Evolutionary conservation across 2,113 vertebrate genomes (phyloP).

Genomic region (Oriolus oriolus): DNA sequence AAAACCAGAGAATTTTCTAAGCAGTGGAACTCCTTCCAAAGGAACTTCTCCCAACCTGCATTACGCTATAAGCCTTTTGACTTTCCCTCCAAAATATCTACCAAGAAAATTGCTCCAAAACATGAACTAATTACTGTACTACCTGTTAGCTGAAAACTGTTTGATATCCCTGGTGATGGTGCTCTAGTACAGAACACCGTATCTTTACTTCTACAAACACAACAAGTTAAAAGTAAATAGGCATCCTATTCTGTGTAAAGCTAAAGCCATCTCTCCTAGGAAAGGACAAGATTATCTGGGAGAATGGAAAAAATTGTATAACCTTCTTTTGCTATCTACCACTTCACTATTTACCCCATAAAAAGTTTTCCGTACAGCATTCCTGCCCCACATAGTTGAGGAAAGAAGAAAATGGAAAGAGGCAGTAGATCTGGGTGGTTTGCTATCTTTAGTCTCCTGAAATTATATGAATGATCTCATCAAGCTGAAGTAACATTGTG

Average conservation of each 20-base stretch:
- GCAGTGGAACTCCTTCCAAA: not conserved
- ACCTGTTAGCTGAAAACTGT: not conserved
- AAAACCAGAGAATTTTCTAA: constrained; percentile 43
- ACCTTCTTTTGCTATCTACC: not conserved
- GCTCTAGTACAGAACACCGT: not conserved
- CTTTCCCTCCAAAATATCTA: not conserved
- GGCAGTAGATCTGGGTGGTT: not conserved
- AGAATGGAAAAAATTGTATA: not conserved
- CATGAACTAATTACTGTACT: not conserved
- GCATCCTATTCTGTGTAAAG: not conserved
- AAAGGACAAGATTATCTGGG: not conserved
- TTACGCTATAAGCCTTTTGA: not conserved
- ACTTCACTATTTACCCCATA: not conserved
- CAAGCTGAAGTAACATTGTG: not conserved
- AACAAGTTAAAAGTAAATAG: not conserved
- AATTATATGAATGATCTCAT: not conserved
- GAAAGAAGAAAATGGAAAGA: not conserved
- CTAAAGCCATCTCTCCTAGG: not conserved
- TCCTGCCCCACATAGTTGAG: not conserved
- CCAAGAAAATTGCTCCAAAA: not conserved
- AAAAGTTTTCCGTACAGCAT: not conserved
- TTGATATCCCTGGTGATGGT: not conserved
- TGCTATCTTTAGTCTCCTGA: not conserved
- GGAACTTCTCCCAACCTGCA: not conserved
- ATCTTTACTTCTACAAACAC: not conserved